Percentiles rank a stretch among this genome's conserved stretches.
Evolutionary conservation across 2,888 invertebrate species (phyloP).

Genomic region (Scaptomyza tumidula): DNA sequence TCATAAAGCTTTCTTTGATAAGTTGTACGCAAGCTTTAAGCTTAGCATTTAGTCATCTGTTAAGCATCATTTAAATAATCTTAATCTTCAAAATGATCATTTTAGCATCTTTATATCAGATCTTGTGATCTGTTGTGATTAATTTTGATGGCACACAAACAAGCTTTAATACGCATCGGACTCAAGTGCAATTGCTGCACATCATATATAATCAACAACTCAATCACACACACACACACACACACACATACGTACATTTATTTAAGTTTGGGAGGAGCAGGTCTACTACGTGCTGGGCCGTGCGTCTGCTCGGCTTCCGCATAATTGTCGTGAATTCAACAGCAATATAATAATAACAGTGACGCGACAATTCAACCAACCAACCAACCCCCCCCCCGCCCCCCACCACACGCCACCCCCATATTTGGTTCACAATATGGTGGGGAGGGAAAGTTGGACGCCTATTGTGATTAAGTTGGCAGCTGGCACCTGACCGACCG

Average conservation of each 20-base stretch:
- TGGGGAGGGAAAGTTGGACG: not conserved
- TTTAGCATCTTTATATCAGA: not conserved
- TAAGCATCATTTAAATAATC: no score
- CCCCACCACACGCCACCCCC: constrained; percentile 1
- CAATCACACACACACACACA: not conserved
- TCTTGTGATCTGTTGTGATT: not conserved
- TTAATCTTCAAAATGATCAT: not conserved
- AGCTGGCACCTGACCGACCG: constrained; percentile 15
- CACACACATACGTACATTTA: not conserved
- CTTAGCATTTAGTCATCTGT: no score
- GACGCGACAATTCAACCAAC: not conserved
- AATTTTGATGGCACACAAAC: not conserved
- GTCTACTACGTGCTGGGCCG: constrained; percentile 33
- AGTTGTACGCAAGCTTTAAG: no score
- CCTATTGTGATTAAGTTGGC: not conserved
- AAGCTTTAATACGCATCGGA: constrained; percentile 5
- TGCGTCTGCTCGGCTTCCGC: constrained; percentile 51
- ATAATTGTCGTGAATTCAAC: constrained; percentile 41
- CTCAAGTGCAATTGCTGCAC: constrained; percentile 17
- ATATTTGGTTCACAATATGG: constrained; percentile 48
- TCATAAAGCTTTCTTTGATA: no score
- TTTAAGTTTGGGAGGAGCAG: not conserved
- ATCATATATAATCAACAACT: constrained; percentile 30
- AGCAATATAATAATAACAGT: constrained; percentile 12
- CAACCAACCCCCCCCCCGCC: not conserved